Conservation (phyloP, 2,797 vertebrate species). For the Acipenser oxyrinchus region DNA sequence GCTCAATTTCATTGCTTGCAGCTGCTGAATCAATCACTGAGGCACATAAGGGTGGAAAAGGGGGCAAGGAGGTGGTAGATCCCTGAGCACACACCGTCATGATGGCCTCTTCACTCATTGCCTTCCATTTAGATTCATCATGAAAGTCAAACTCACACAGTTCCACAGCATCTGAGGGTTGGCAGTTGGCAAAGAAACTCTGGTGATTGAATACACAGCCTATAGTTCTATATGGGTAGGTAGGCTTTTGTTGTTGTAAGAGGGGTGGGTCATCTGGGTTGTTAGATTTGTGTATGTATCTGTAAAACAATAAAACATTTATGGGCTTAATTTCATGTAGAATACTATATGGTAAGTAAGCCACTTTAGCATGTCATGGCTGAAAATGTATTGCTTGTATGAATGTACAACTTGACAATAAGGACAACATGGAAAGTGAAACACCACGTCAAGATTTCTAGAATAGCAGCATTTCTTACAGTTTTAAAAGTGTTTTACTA, state of each 20-base stretch:
- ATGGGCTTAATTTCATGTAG: no score
- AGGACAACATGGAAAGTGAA: no score
- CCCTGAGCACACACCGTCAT: slow-evolving; percentile 81
- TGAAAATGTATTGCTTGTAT: no score
- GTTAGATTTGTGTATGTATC: slow-evolving; percentile 76
- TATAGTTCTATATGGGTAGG: slow-evolving; percentile 79
- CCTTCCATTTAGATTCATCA: slow-evolving; percentile 87
- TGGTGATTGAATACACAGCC: slow-evolving; percentile 93
- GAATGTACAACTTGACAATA: no score
- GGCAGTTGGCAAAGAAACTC: slow-evolving; percentile 84
- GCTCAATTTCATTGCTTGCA: slow-evolving; percentile 82
- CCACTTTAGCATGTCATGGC: no score
- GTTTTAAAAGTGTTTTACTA: no score
- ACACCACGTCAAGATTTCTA: no score
- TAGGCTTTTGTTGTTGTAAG: slow-evolving; percentile 68
- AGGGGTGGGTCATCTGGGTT: slow-evolving; percentile 76
- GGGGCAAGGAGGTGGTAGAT: slow-evolving; percentile 66
- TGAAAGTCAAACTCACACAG: slow-evolving; percentile 79
- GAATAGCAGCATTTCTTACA: no score
- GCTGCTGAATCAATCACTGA: slow-evolving; percentile 65
- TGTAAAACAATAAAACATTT: slow-evolving; percentile 29
- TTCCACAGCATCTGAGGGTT: slow-evolving; percentile 81
- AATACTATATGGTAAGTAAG: no score
- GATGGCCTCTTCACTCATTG: slow-evolving; percentile 90
- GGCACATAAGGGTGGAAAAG: slow-evolving; percentile 74